Evolutionary conservation across 2,113 vertebrate genomes (phyloP).

Genomic region (Anolis sagrei): DNA sequence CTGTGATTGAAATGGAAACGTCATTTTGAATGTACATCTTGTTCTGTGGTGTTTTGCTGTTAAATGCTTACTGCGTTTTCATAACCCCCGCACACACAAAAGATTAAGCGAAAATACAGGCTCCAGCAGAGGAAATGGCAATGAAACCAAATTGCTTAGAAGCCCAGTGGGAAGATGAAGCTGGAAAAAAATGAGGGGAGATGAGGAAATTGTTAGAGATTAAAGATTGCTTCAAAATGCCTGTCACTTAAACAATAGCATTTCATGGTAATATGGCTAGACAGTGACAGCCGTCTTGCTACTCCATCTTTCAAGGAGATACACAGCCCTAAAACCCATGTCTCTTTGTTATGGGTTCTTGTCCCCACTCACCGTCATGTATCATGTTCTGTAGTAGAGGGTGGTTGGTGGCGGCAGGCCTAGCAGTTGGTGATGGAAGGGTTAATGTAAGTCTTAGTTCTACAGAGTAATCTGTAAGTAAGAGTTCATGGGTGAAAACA

Average conservation of each 20-base stretch:
- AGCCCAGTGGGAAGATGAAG: constrained; percentile 32
- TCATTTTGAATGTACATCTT: not conserved
- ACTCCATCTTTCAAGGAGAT: not conserved
- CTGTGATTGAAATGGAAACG: not conserved
- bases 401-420: too few species aligned
- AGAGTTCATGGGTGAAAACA: too few species aligned
- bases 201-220: constrained; percentile 32
- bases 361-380: too few species aligned
- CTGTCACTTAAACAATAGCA: constrained; percentile 54
- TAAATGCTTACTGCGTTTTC: constrained; percentile 22
- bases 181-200: not conserved
- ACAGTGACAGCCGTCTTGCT: constrained; percentile 4
- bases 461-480: too few species aligned
- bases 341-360: too few species aligned
- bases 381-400: too few species aligned
- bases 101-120: constrained; percentile 25
- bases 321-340: too few species aligned
- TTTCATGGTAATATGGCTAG: not conserved
- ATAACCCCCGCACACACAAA: not conserved
- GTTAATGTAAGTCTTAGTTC: too few species aligned
- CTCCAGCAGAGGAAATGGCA: constrained; percentile 12
- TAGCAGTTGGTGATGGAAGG: too few species aligned
- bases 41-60: constrained; percentile 1
- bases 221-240: constrained; percentile 47
- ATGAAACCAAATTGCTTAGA: constrained; percentile 38